Percentiles rank a stretch among this genome's conserved stretches.
These are phyloP conservation scores for Caenorhabditis sinica DNA, from an alignment of 2,888 invertebrate species.

Conservation along the genomic window DNA sequence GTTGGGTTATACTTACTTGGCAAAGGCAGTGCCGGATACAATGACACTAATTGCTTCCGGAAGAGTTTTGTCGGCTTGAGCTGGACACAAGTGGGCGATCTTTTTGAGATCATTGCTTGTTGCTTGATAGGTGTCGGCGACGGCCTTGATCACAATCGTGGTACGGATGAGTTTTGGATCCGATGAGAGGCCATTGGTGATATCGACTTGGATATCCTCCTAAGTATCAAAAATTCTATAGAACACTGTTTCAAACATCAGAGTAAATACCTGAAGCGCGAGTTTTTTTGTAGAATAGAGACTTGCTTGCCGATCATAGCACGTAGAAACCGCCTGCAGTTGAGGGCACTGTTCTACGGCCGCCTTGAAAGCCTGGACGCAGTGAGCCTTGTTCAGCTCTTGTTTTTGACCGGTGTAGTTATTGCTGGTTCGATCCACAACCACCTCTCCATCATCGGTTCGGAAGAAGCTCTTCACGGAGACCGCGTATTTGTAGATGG, in stretches of 20 bases:
- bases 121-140: conserved; percentile 1
- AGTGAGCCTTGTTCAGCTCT: not conserved
- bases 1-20: not conserved
- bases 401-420: not conserved
- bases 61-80: conserved; percentile 14
- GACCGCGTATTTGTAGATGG: conserved; percentile 33
- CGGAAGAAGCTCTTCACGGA: not conserved
- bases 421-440: not conserved
- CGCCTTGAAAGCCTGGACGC: not conserved
- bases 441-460: not conserved
- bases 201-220: not conserved
- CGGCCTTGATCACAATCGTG: not conserved
- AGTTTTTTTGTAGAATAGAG: not conserved
- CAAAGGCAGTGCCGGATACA: not conserved
- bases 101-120: conserved; percentile 14
- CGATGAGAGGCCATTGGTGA: not conserved
- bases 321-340: not conserved
- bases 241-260: not conserved
- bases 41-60: conserved; percentile 18
- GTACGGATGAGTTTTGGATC: not conserved
- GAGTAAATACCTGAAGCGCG: not conserved
- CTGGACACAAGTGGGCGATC: conserved; percentile 1
- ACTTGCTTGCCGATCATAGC: not conserved
- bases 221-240: not conserved
- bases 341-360: not conserved